phyloP scores from a whole-genome alignment of 1,140 invertebrate genomes.

The Trachymyrmex cornetzi region DNA sequence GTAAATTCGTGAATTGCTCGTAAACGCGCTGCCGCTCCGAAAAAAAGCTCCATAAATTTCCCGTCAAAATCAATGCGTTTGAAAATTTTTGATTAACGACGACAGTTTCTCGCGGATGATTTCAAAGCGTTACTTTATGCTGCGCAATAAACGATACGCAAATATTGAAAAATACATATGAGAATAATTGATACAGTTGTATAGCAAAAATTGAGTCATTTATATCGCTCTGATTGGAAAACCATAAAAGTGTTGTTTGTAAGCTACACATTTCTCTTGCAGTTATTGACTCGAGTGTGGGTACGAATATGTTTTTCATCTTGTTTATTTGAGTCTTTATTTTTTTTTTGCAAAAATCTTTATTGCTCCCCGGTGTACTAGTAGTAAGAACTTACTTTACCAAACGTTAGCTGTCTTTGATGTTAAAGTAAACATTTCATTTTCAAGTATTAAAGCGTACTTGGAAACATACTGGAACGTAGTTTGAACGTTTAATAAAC shows the following conservation, averaged over 20 bases:
- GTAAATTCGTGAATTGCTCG: constrained; percentile 54
- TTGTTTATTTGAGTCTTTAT: constrained; percentile 19
- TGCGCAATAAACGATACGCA: constrained; percentile 28
- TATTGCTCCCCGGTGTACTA: background rate
- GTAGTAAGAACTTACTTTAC: constrained; percentile 2
- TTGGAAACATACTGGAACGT: background rate
- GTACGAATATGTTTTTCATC: constrained; percentile 14
- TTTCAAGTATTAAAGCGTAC: background rate
- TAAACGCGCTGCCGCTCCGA: constrained; percentile 22
- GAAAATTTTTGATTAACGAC: constrained; percentile 59
- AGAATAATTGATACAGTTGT: constrained; percentile 22
- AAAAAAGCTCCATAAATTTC: constrained; percentile 39
- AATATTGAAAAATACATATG: constrained; percentile 44
- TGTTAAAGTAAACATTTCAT: constrained; percentile 34
- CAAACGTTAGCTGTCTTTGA: background rate
- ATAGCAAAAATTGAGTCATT: constrained; percentile 17
- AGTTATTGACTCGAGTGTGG: constrained; percentile 7
- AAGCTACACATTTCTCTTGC: background rate
- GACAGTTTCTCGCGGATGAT: constrained; percentile 36
- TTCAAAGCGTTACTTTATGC: constrained; percentile 28
- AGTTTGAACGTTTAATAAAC: constrained; percentile 37
- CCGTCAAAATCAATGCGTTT: constrained; percentile 38
- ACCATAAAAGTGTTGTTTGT: constrained; percentile 14
- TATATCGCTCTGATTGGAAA: constrained; percentile 16
- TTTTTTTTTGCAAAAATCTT: background rate